These are phyloP conservation scores for Gavia stellata DNA, from an alignment of 2,113 vertebrate species.

Conservation along the genomic window DNA sequence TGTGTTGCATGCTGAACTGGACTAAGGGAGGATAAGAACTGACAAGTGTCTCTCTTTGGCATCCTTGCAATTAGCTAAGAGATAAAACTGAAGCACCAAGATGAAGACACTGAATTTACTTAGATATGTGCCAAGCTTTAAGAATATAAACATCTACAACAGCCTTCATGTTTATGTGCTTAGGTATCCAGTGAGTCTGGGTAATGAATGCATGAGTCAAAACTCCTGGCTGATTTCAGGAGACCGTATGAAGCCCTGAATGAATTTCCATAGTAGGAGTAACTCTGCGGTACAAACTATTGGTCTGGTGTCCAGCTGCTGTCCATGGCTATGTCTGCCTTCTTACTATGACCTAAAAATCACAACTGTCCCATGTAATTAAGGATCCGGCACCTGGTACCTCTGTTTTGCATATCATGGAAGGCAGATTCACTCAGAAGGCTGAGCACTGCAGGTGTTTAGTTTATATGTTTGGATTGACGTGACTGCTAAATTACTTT, in stretches of 20 bases:
- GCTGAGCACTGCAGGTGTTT: not conserved
- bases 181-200: not conserved
- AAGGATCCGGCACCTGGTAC: not conserved
- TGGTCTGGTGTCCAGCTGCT: not conserved
- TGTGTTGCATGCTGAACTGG: not conserved
- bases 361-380: accelerated
- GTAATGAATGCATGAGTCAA: not conserved
- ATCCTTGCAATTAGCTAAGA: not conserved
- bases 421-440: not conserved
- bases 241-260: not conserved
- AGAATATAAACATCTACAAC: not conserved
- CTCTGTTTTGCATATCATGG: not conserved
- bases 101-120: not conserved
- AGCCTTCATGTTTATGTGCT: not conserved
- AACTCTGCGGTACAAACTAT: not conserved
- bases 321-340: not conserved
- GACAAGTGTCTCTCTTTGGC: not conserved
- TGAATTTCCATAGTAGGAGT: not conserved
- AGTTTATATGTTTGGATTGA: not conserved
- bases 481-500: not conserved
- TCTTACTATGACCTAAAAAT: not conserved
- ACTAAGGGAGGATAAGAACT: not conserved
- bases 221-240: not conserved
- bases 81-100: not conserved
- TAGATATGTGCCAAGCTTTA: not conserved